Evolutionary conservation across 2,888 invertebrate genomes (phyloP).

Genomic region (Chymomyza amoena): DNA sequence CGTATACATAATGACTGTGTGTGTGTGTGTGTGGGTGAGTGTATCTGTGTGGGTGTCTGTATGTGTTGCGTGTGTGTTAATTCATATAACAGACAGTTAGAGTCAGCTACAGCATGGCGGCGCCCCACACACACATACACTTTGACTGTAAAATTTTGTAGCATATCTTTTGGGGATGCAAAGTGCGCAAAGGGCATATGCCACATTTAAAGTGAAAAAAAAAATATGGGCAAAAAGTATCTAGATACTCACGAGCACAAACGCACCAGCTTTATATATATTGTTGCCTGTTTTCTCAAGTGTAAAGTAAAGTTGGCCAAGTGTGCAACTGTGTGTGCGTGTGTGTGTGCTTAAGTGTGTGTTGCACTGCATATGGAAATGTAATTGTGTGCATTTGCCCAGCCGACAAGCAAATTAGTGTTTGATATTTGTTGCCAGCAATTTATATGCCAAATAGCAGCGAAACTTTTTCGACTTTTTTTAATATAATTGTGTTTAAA

Average conservation of each 20-base stretch:
- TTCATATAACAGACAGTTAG: constrained; percentile 62
- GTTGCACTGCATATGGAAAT: neutral
- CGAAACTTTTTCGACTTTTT: neutral
- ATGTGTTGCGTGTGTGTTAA: constrained; percentile 64
- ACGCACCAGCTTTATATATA: neutral
- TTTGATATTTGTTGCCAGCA: neutral
- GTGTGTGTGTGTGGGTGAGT: constrained; percentile 44
- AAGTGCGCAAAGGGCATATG: constrained; percentile 6
- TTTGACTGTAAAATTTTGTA: neutral
- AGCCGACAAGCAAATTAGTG: constrained; percentile 1
- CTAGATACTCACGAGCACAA: neutral
- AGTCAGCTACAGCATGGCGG: neutral
- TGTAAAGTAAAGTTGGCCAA: constrained; percentile 29
- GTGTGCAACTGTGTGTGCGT: neutral
- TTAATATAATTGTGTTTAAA: neutral
- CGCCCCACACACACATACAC: neutral
- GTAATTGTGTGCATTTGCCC: constrained; percentile 1
- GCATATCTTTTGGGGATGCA: constrained; percentile 24
- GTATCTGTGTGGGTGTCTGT: constrained; percentile 45
- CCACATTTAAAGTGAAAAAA: constrained; percentile 25
- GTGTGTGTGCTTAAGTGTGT: neutral
- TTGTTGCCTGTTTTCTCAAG: constrained; percentile 44
- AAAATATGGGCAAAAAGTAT: neutral
- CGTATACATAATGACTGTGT: neutral
- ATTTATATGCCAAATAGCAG: neutral